phyloP scores from a whole-genome alignment of 2,888 invertebrate species.

The Tenthredo livida region DNA sequence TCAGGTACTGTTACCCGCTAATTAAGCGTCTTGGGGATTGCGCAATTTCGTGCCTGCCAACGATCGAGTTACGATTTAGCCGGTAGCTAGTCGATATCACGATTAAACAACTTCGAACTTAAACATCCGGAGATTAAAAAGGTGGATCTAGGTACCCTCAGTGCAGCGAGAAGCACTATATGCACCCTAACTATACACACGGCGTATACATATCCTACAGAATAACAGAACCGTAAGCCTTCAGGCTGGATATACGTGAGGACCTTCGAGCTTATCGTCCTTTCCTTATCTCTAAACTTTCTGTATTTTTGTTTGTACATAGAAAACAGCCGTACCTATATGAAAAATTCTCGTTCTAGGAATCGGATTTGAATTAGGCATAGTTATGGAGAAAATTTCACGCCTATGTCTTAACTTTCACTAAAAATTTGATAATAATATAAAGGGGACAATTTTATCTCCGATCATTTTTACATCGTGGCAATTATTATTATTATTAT shows the following conservation, averaged over 20 bases:
- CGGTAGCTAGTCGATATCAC: not conserved
- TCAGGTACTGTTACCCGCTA: slow-evolving; percentile 50
- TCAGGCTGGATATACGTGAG: not conserved
- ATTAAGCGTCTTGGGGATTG: slow-evolving; percentile 51
- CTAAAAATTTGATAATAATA: not conserved
- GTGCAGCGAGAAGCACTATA: not conserved
- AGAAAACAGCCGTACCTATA: not conserved
- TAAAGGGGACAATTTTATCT: not conserved
- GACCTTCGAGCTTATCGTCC: not conserved
- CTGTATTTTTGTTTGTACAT: not conserved
- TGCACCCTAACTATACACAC: not conserved
- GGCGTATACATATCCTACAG: not conserved
- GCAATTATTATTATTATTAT: not conserved
- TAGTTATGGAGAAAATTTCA: too few species aligned
- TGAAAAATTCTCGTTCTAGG: not conserved
- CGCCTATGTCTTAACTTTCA: too few species aligned
- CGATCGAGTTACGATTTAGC: slow-evolving; percentile 38
- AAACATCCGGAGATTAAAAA: not conserved
- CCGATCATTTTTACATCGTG: not conserved
- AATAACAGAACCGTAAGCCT: too few species aligned
- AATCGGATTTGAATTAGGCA: not conserved
- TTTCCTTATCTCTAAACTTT: not conserved
- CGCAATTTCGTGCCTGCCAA: slow-evolving; percentile 41
- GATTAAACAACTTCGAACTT: not conserved
- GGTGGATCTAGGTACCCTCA: not conserved